Conservation (phyloP, 2,888 invertebrate genomes). For the Theristus sp. region DNA sequence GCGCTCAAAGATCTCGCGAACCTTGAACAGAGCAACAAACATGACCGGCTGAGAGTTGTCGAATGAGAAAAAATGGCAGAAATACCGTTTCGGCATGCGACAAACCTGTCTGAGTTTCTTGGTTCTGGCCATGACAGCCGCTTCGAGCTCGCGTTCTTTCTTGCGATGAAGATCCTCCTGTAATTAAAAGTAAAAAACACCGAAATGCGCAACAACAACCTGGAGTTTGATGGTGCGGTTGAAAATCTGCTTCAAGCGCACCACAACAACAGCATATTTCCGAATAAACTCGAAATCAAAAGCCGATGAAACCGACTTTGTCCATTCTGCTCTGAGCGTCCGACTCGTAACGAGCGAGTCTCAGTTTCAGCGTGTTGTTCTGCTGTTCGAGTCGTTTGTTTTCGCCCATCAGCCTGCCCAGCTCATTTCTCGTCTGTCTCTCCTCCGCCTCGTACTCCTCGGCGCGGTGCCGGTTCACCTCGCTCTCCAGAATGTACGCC, state of each 20-base stretch:
- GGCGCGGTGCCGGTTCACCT: neutral
- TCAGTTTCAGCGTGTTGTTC: neutral
- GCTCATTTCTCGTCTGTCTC: neutral
- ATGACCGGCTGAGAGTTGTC: neutral
- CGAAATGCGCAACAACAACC: no score
- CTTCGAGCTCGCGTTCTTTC: constrained; percentile 1
- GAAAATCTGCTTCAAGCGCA: no score
- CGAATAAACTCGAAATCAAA: neutral
- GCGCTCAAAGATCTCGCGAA: neutral
- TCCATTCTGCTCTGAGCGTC: neutral
- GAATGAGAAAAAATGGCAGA: no score
- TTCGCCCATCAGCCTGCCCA: neutral
- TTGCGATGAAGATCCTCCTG: neutral
- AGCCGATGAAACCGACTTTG: neutral
- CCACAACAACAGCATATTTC: neutral
- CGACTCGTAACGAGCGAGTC: neutral
- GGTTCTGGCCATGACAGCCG: neutral
- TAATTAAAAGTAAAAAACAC: neutral
- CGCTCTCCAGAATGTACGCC: neutral
- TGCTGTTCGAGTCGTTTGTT: neutral
- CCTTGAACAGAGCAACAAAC: neutral
- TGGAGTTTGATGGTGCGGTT: no score
- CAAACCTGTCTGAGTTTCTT: neutral
- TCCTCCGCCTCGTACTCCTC: neutral
- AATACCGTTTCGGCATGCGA: no score